Percentiles rank a stretch among this genome's conserved stretches.
phyloP scores from a whole-genome alignment of 2,113 vertebrate genomes.

The Calypte anna region DNA sequence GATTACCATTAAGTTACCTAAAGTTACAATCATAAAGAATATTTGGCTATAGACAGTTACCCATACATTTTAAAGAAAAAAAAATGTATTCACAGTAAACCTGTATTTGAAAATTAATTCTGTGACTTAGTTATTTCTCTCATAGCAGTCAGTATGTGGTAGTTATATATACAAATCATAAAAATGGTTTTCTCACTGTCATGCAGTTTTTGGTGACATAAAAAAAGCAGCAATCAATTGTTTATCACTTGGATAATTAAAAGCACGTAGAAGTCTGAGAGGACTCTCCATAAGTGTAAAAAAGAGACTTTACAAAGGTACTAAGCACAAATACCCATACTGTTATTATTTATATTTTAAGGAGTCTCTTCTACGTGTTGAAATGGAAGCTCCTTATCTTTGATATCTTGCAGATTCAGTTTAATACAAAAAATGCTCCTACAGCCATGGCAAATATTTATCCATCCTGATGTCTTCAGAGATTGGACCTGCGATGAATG shows the following conservation, averaged over 20 bases:
- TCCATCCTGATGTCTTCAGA: not conserved
- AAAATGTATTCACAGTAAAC: not conserved
- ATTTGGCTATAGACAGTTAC: not conserved
- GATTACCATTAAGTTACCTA: not conserved
- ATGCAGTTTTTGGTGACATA: not conserved
- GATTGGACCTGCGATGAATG: not conserved
- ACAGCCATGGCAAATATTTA: not conserved
- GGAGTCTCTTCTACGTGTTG: not conserved
- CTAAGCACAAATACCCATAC: not conserved
- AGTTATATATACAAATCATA: not conserved
- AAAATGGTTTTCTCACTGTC: not conserved
- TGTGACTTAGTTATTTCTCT: not conserved
- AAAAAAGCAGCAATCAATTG: not conserved
- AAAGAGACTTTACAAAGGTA: not conserved
- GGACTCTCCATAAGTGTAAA: not conserved
- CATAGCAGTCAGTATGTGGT: not conserved
- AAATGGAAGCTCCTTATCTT: not conserved
- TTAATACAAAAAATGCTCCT: accelerated
- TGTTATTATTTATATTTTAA: not conserved
- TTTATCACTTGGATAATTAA: not conserved
- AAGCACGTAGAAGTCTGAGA: not conserved
- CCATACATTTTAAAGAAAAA: not conserved
- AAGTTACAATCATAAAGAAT: not conserved
- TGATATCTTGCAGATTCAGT: not conserved
- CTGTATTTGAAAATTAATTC: not conserved